A percentile compares a stretch with the other conserved stretches of the same genome.
These are phyloP conservation scores for Luscinia luscinia DNA, from an alignment of 2,797 vertebrate genomes.

Conservation along the genomic window DNA sequence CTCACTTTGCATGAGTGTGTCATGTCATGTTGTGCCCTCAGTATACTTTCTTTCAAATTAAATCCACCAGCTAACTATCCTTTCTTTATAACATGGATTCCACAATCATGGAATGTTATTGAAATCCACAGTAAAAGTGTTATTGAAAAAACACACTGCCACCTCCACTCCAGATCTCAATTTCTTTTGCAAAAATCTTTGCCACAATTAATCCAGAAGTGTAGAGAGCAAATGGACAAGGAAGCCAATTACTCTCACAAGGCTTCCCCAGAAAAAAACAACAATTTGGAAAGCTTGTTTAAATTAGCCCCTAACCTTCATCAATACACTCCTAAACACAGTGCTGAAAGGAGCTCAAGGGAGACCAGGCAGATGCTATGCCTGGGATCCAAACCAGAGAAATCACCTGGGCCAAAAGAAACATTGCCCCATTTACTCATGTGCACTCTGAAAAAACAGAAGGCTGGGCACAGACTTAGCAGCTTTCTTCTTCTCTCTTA, in stretches of 20 bases:
- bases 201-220: not conserved
- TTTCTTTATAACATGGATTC: not conserved
- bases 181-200: not conserved
- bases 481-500: slow-evolving; percentile 15
- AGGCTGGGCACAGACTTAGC: not conserved
- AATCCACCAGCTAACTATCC: not conserved
- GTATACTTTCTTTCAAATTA: not conserved
- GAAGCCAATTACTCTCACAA: not conserved
- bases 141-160: not conserved
- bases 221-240: not conserved
- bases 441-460: not conserved
- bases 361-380: not conserved
- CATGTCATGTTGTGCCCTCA: not conserved
- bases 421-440: not conserved
- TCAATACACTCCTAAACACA: not conserved
- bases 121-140: not conserved
- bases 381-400: not conserved
- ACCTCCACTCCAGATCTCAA: not conserved
- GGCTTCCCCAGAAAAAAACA: not conserved
- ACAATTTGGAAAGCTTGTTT: not conserved
- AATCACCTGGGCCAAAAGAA: slow-evolving; percentile 3
- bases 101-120: not conserved
- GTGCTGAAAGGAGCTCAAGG: not conserved
- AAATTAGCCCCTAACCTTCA: not conserved
- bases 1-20: not conserved